Conservation (phyloP, 2,113 vertebrate species). For the Tychaedon coryphoeus region DNA sequence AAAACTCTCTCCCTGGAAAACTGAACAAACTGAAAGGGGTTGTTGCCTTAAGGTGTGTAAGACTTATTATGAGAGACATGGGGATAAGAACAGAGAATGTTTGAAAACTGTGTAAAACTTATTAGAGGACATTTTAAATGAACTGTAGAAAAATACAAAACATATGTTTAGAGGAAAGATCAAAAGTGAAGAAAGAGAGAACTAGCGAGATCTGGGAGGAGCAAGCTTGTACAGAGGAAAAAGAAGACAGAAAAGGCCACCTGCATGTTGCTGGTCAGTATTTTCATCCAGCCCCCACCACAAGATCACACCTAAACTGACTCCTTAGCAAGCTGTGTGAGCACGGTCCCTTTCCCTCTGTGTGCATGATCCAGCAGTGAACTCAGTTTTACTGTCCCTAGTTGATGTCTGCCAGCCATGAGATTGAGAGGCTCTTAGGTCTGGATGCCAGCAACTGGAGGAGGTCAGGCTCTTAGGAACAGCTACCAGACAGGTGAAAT, state of each 20-base stretch:
- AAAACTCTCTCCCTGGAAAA: not conserved
- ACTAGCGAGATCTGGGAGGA: not conserved
- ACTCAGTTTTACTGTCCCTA: not conserved
- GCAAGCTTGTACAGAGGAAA: not conserved
- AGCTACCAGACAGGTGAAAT: not conserved
- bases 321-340: not conserved
- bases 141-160: not conserved
- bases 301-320: not conserved
- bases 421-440: not conserved
- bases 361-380: not conserved
- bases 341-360: not conserved
- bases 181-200: not conserved
- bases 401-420: not conserved
- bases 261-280: not conserved
- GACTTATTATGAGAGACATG: not conserved
- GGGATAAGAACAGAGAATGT: not conserved
- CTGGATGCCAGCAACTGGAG: not conserved
- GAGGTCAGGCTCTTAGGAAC: not conserved
- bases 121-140: not conserved
- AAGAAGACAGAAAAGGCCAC: not conserved
- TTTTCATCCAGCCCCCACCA: not conserved
- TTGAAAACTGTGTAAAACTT: not conserved
- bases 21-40: not conserved
- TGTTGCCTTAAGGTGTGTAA: not conserved
- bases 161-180: not conserved